Evolutionary conservation across 2,113 vertebrate species (phyloP), one percentile per base, ranked within the genome.

Genomic region (Notiomystis cincta): DNA sequence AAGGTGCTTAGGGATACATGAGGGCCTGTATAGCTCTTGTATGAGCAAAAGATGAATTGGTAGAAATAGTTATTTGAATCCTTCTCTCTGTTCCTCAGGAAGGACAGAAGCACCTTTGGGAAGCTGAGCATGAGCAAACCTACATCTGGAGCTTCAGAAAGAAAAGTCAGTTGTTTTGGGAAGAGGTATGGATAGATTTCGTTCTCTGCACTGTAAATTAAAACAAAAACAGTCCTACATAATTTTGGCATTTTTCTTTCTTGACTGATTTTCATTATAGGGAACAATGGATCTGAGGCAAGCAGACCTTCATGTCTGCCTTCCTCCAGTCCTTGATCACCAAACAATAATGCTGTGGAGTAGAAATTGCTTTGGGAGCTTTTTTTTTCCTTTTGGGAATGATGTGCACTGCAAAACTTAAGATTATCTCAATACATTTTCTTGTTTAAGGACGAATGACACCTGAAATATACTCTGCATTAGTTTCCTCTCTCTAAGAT

Each of bases 101-200:
- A 99, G 90, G 99, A 99, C 73, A 98, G 97, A 73, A 96, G 98
- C 87, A 95, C 97, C 1, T 99, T 99, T 97, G 99, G 99, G 62
- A 99, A 99, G 79, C 95, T 98, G 79, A 99, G 90, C 93, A 93
- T 98, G 38, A 96, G 98, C 76, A 99, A 98, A 94, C 97, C 98
- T 19, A 97, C 98, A 54, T 97, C 98, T 66, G 98, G 92, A 73
- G 98, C 97, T 31, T 99, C 98, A 19, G 99, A 99, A 90, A 98
- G 98, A 84, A 98, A 99, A 98, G 98, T 98, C 86, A 99, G 99
- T 95, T 98, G 98, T 88, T 99, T 99, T 97, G 98, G 99, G 40
- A 98, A 97, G 98, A 98, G 98, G 98, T 98, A 97, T 93, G 75
- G 53, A 30, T 21, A 28, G 8, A 9, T 54, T 91, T 67, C 0